Base-by-base conservation (phyloP, 2,113 vertebrate species). In the Silurus glanis region DNA sequence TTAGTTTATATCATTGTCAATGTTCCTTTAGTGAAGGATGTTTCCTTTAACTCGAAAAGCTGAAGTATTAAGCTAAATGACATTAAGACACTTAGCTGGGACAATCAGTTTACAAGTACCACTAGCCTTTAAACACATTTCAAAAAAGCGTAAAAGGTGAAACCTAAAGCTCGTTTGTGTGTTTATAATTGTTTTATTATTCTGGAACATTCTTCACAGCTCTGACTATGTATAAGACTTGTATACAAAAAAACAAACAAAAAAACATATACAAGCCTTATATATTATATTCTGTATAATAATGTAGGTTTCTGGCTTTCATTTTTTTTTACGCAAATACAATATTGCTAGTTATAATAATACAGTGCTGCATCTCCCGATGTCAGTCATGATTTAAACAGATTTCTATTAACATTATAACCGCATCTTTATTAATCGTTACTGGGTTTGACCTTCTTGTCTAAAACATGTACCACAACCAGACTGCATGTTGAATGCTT, bases 321-420 rank as follows among this genome's bases (percentile, higher is more conserved):
- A 66, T 66, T 51, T 37, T 56, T 37, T 37, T 64, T 14, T 62
- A 85, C 64, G 28, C 84, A 85, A n/a, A 45, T 85, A 80, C 84
- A 85, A 85, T 85, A 79, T 85, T 79, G 83, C 83, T 85, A 78
- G 53, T 78, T 61, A 85, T 76, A 51, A 82, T n/a, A 82, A 56
- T 88, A 71, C n/a, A 85, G 76, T 62, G 72, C 78, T 75, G 80
- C 53, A 88, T 25, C 71, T 88, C 13, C 72, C 75, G 80, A 85
- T 28, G 45, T 67, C 62, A 85, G 72, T 80, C 51, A 58, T 37
- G 59, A 53, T 74, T 89, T 79, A 84, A 62, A 84, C 66, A 78
- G 47, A 66, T 55, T 5, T 55, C 75, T 62, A 49, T 55, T 13
- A 67, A 78, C 28, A 75, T n/a, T 28, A 13, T 80, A 74, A 56